Evolutionary conservation across 2,888 invertebrate species (phyloP).

Genomic region (Hemaris fuciformis): DNA sequence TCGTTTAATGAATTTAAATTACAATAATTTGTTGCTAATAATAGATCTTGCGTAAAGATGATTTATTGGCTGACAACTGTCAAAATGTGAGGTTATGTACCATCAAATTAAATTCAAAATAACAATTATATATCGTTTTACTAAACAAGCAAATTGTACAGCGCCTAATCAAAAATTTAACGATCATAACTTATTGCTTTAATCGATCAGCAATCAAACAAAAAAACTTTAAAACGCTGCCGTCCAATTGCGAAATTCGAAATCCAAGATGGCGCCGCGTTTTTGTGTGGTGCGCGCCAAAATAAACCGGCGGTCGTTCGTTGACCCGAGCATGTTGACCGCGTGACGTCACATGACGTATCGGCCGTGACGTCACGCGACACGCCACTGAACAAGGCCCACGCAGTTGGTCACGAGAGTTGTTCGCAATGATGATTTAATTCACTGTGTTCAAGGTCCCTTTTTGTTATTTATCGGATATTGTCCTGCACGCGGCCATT

Average conservation of each 20-base stretch:
- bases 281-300: slow-evolving; percentile 65
- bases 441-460: slow-evolving; percentile 54
- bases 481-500: slow-evolving; percentile 27
- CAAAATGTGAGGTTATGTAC: not conserved
- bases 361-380: slow-evolving; percentile 55
- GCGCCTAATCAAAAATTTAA: slow-evolving; percentile 10
- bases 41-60: not conserved
- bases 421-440: slow-evolving; percentile 47
- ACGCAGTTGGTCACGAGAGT: slow-evolving; percentile 25
- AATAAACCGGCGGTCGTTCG: slow-evolving; percentile 76
- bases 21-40: slow-evolving; percentile 5
- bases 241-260: slow-evolving; percentile 38
- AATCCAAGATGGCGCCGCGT: slow-evolving; percentile 58
- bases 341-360: slow-evolving; percentile 64
- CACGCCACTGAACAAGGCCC: slow-evolving; percentile 34
- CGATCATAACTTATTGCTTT: slow-evolving; percentile 33
- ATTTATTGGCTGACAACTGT: not conserved
- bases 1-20: slow-evolving; percentile 14
- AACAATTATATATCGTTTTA: not conserved
- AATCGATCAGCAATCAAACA: slow-evolving; percentile 36
- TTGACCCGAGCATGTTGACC: slow-evolving; percentile 61
- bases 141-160: slow-evolving; percentile 4
- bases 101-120: not conserved
- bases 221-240: slow-evolving; percentile 27
- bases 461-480: slow-evolving; percentile 47